A percentile compares a stretch with the other conserved stretches of the same genome.
These are phyloP conservation scores for Parotocinclus haroldoi DNA, from an alignment of 2,797 vertebrate species.

Conservation along the genomic window DNA sequence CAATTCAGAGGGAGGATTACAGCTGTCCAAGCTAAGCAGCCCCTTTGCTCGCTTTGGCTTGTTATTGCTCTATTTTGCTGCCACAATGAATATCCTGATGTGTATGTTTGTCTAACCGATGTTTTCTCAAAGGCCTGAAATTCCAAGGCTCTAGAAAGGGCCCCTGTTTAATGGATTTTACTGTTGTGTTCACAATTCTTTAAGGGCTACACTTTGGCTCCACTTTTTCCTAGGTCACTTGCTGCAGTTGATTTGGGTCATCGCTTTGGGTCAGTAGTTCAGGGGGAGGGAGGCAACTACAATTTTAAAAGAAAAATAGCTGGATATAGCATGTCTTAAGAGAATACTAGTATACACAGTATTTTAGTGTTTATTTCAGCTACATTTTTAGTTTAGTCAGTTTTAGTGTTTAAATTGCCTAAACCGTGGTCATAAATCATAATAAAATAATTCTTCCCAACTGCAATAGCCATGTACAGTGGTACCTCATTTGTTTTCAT, in stretches of 20 bases:
- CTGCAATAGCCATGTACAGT: too few relatives aligned
- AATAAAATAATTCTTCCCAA: too few relatives aligned
- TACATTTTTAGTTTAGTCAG: too few relatives aligned
- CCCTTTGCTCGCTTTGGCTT: conserved; percentile 19
- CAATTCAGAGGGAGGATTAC: conserved; percentile 51
- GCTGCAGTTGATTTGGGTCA: conserved; percentile 5
- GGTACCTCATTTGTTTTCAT: too few relatives aligned
- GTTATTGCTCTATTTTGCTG: conserved; percentile 8
- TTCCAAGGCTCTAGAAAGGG: conserved; percentile 35
- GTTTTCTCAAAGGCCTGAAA: conserved; percentile 38
- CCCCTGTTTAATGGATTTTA: conserved; percentile 29
- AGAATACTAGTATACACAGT: too few relatives aligned
- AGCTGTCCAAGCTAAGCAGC: conserved; percentile 43
- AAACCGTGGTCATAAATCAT: too few relatives aligned
- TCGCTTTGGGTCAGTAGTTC: too few relatives aligned
- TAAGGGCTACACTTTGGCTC: conserved; percentile 31
- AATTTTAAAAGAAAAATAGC: too few relatives aligned
- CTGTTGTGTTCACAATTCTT: conserved; percentile 7
- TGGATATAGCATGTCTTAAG: too few relatives aligned
- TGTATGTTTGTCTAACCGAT: conserved; percentile 33
- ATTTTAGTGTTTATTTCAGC: too few relatives aligned
- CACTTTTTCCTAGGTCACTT: conserved; percentile 28
- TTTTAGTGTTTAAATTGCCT: too few relatives aligned
- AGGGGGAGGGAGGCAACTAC: too few relatives aligned
- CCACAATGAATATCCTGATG: conserved; percentile 30